These are phyloP conservation scores for Eremophila alpestris DNA, from an alignment of 2,797 vertebrate species.

Conservation along the genomic window DNA sequence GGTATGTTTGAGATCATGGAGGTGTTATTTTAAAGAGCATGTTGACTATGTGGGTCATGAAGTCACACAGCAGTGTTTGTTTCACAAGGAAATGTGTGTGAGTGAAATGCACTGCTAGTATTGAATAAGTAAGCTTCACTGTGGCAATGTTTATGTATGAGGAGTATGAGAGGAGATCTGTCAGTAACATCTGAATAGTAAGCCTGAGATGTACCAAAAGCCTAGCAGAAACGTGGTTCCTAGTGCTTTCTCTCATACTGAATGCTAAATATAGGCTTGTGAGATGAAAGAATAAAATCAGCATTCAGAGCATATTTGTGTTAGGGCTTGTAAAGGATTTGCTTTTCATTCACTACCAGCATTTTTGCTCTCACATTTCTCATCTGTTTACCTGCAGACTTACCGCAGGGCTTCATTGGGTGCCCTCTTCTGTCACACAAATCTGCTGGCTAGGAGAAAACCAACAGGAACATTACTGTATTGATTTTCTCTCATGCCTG, in stretches of 20 bases:
- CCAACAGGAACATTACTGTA: not conserved
- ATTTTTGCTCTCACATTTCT: slow-evolving; percentile 11
- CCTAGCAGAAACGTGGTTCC: not conserved
- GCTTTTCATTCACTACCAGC: not conserved
- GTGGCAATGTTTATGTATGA: not conserved
- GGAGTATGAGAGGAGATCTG: slow-evolving; percentile 1
- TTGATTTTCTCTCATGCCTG: slow-evolving; percentile 43
- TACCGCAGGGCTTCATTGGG: not conserved
- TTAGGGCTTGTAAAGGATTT: slow-evolving; percentile 8
- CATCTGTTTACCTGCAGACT: slow-evolving; percentile 5
- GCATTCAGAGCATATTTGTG: not conserved
- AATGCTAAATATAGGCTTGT: not conserved
- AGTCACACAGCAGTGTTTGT: not conserved
- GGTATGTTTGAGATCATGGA: not conserved
- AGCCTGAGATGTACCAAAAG: not conserved
- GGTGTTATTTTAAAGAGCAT: not conserved
- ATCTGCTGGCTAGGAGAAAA: slow-evolving; percentile 34
- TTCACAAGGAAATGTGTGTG: not conserved
- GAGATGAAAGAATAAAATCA: slow-evolving; percentile 1
- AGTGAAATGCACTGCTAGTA: not conserved
- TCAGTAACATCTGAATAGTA: slow-evolving; percentile 33
- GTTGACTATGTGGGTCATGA: not conserved
- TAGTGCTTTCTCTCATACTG: not conserved
- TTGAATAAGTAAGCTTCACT: not conserved
- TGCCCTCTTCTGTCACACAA: not conserved